Base-by-base conservation (phyloP, 2,797 vertebrate genomes). In the Diplodus sargus region DNA sequence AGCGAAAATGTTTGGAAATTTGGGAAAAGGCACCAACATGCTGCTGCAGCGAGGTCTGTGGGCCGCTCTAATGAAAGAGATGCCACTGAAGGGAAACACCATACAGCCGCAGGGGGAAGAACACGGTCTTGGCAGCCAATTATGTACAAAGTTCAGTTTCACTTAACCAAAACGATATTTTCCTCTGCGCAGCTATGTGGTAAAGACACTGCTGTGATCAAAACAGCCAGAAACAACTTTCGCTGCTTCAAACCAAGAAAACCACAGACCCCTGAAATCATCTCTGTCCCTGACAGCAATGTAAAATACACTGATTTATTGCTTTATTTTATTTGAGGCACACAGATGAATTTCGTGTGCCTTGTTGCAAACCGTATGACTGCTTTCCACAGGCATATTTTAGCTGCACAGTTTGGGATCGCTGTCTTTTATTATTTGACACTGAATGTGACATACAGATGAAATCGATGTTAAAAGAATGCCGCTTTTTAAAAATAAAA, bases 131-230 rank as follows among this genome's bases (percentile, higher is more conserved):
- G 70, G 77, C 76, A 80, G 91, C 92, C 93, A 95, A 92, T 92
- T 93, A 90, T 90, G 93, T 89, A 90, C 83, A 93, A 91, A 94
- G 94, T 94, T 95, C 91, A 94, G 75, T 85, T 90, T 89, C 89
- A 86, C 87, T 94, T 91, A 83, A 93, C 86, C 88, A 92, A 91
- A 93, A 91, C 79, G 51, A 85, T 85, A 81, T 87, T 86, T 91
- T 92, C 83, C 91, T 86, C 75, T 56, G 79, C 51, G 20, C 77
- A 86, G 81, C 82, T 74, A 66, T 91, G 91, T 75, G 87, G 84
- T 89, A 68, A 86, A 89, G 83, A 88, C 85, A 84, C 89, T 70
- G 74, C 89, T 90, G 85, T 71, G 89, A 92, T 90, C 81, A 86
- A 81, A 90, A 89, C 80, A 73, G 69, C 66, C 74, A 72, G 54